Evolutionary conservation across 2,888 invertebrate genomes (phyloP).

Genomic region (Neoascia interrupta): DNA sequence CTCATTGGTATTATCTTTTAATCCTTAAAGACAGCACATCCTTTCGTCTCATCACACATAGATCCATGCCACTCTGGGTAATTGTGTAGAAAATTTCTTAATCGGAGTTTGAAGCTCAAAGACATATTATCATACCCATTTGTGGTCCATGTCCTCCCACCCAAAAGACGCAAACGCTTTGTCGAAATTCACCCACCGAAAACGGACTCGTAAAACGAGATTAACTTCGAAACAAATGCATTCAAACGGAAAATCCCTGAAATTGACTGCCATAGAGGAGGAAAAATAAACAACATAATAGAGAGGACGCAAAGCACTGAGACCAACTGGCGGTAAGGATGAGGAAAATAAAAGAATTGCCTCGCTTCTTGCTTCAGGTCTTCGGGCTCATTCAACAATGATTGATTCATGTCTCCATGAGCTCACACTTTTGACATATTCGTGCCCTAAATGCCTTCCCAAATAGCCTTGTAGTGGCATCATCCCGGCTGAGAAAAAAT

Average conservation of each 20-base stretch:
- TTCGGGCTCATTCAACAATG: too few relatives aligned
- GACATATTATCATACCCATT: slow-evolving; percentile 38
- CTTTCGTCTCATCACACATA: neutral
- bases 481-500: neutral
- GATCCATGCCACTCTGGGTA: neutral
- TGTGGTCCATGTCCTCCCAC: neutral
- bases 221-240: slow-evolving; percentile 33
- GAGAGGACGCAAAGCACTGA: neutral
- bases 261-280: neutral
- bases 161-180: neutral
- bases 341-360: slow-evolving; percentile 14
- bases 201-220: slow-evolving; percentile 32
- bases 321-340: neutral
- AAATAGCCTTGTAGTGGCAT: neutral
- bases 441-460: neutral
- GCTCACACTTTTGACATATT: neutral
- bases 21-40: too few relatives aligned
- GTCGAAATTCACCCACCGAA: neutral
- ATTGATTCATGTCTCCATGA: slow-evolving; percentile 2
- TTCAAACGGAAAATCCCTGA: slow-evolving; percentile 27
- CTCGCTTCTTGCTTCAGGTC: too few relatives aligned
- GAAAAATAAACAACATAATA: neutral
- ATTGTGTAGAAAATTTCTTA: slow-evolving; percentile 43
- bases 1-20: too few relatives aligned
- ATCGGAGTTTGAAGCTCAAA: slow-evolving; percentile 29